These are phyloP conservation scores for Mystacornis crossleyi DNA, from an alignment of 2,113 vertebrate genomes.

Conservation along the genomic window DNA sequence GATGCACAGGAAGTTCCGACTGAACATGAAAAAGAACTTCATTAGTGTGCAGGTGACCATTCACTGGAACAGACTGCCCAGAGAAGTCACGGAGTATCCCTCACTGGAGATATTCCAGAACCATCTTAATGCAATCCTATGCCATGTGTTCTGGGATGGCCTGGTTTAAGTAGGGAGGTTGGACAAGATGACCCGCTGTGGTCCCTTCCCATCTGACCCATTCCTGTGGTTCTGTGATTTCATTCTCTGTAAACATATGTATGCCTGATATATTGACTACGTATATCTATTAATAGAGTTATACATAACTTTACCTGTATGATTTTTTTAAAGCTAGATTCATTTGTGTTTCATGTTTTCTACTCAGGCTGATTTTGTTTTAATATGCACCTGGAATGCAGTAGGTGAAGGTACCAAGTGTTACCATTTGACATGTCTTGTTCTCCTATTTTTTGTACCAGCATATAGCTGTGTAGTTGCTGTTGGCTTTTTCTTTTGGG, in stretches of 20 bases:
- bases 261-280: background rate
- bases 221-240: background rate
- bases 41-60: fast-evolving
- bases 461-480: background rate
- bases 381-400: background rate
- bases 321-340: background rate
- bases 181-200: background rate
- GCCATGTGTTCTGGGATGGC: background rate
- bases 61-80: background rate
- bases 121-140: background rate
- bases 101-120: background rate
- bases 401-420: background rate
- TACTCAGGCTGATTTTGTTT: background rate
- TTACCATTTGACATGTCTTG: background rate
- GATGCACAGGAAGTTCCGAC: background rate
- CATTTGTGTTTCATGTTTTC: background rate
- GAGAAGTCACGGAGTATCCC: background rate
- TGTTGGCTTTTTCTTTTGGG: background rate
- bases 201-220: background rate
- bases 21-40: background rate
- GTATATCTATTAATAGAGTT: background rate
- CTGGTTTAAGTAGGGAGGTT: background rate
- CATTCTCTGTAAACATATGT: background rate
- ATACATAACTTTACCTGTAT: background rate
- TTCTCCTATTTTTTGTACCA: fast-evolving